Conservation (phyloP, 2,888 invertebrate genomes). For the Eudemis profundana region DNA sequence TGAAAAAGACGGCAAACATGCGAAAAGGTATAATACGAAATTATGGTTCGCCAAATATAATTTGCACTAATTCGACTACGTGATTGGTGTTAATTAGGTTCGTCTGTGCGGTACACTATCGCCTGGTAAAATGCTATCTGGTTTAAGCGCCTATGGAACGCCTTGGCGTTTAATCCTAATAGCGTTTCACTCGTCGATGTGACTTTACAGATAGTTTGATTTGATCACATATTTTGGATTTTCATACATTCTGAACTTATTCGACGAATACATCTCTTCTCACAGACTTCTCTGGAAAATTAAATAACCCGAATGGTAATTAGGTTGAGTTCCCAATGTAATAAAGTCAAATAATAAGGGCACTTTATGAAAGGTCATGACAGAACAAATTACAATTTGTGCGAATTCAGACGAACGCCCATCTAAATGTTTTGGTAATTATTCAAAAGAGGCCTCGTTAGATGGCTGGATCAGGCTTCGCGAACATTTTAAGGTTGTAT, state of each 20-base stretch:
- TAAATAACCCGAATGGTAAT: constrained; percentile 43
- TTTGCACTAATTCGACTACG: constrained; percentile 48
- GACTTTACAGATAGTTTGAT: too few species aligned
- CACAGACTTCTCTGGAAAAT: too few species aligned
- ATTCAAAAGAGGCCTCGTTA: constrained; percentile 58
- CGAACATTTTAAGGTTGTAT: constrained; percentile 56
- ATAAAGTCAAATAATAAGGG: constrained; percentile 45
- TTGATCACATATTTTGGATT: too few species aligned
- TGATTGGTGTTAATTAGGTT: constrained; percentile 36
- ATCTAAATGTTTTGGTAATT: constrained; percentile 59
- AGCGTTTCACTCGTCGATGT: too few species aligned
- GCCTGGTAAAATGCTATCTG: too few species aligned
- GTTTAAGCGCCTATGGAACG: too few species aligned
- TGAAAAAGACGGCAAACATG: constrained; percentile 22
- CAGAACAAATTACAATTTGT: constrained; percentile 60
- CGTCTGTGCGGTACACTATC: too few species aligned
- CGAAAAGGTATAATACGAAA: constrained; percentile 18
- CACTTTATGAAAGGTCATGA: constrained; percentile 55
- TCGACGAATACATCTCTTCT: not conserved
- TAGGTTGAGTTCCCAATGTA: constrained; percentile 11
- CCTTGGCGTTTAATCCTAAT: too few species aligned
- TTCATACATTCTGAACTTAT: too few species aligned
- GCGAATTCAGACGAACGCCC: constrained; percentile 60
- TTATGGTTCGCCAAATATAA: constrained; percentile 32
- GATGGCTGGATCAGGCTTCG: constrained; percentile 57